Base-by-base conservation (phyloP, 2,888 invertebrate genomes). In the Eurytoma californica region DNA sequence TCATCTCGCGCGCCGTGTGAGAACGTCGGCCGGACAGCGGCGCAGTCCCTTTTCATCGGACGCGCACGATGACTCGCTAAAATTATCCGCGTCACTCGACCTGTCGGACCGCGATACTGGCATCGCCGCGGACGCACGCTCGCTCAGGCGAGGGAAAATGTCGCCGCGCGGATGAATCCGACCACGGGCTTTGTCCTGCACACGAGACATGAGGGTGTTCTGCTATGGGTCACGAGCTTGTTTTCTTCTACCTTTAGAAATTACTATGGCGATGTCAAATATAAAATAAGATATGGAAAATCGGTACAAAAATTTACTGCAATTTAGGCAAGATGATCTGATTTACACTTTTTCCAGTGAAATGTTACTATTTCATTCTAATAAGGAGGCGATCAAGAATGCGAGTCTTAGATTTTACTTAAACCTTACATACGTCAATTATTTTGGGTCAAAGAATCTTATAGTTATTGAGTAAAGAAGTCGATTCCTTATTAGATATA, bases 31-130 rank as follows among this genome's bases (percentile, higher is more conserved):
- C 53, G 58, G 53, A 20, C 12, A 13, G 47, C 80, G 74, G 79
- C 82, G 82, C 83, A 82, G 82, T 83, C 30, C 73, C 68, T 63
- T 69, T 63, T 68, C 72, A 69, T 72, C 66, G 7, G 30, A 4
- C 30, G 74, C 82, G 73, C 80, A 79, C 82, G 82, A 82, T 84
- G 86, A 85, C 83, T 85, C 82, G 86, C 83, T 83, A 80, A 84
- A 86, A 86, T 84, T 82, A 83, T 82, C 82, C 81, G 28, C 53
- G 58, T 57, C 30, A n/a, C 75, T 72, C 53, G 60, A 30, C 47
- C 18, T 57, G 39, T 65, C 65, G 20, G 7, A 20, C 4, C 47
- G 58, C 39, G 77, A 49, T 16, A 68, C 63, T 20, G 67, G 53
- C n/a, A 30, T 61, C 16, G 61, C 30, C 61, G 30, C 30, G 30